phyloP scores from a whole-genome alignment of 2,797 vertebrate genomes.

The Pampus argenteus region DNA sequence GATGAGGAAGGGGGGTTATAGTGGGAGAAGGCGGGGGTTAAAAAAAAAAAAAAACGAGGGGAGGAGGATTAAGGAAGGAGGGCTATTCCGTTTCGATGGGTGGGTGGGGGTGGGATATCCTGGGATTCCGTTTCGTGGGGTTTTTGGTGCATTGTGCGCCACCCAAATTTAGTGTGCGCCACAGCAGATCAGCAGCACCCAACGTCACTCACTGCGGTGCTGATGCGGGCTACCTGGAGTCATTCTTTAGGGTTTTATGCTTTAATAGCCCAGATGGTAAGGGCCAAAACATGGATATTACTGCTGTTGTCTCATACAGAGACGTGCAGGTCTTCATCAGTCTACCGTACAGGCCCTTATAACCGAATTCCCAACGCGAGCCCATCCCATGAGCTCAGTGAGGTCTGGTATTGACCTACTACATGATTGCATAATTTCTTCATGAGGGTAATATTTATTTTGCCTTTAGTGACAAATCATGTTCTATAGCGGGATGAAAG shows the following conservation, averaged over 20 bases:
- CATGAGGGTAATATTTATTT: not conserved
- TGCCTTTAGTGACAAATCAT: no score
- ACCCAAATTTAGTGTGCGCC: slow-evolving; percentile 69
- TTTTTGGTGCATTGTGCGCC: slow-evolving; percentile 82
- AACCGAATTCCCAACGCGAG: not conserved
- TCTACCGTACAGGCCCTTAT: not conserved
- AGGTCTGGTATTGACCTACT: slow-evolving; percentile 1
- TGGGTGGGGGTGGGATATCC: slow-evolving; percentile 82
- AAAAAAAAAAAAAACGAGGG: slow-evolving; percentile 53
- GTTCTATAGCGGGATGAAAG: not conserved
- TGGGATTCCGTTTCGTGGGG: slow-evolving; percentile 80
- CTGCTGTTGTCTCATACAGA: not conserved
- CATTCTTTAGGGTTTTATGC: slow-evolving; percentile 17
- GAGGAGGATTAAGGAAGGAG: slow-evolving; percentile 63
- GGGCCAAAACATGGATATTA: not conserved
- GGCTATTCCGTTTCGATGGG: slow-evolving; percentile 73
- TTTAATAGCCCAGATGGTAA: slow-evolving; percentile 41
- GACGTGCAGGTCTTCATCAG: not conserved
- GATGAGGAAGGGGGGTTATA: slow-evolving; percentile 44
- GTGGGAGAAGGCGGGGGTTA: slow-evolving; percentile 70
- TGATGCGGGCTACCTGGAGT: slow-evolving; percentile 72
- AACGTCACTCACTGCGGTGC: slow-evolving; percentile 67
- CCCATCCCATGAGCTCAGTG: slow-evolving; percentile 1
- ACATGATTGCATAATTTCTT: not conserved
- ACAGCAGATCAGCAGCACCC: slow-evolving; percentile 54